These are phyloP conservation scores for Neocrepidodera transversa DNA, from an alignment of 2,888 invertebrate species.

Conservation along the genomic window DNA sequence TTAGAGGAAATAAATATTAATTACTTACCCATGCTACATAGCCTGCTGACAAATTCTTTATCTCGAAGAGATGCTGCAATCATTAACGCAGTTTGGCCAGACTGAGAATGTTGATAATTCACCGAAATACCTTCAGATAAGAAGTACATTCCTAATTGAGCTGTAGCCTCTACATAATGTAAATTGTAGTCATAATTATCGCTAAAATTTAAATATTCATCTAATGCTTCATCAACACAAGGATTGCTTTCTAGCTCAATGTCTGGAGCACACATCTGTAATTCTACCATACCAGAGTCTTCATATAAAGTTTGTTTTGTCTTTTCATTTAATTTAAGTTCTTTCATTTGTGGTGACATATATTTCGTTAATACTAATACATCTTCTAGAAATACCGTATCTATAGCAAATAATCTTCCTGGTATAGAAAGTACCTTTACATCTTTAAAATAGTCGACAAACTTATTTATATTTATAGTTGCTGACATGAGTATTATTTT, in stretches of 20 bases:
- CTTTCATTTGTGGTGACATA: slow-evolving; percentile 47
- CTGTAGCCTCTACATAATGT: slow-evolving; percentile 46
- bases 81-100: slow-evolving; percentile 77
- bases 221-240: slow-evolving; percentile 41
- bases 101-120: slow-evolving; percentile 72
- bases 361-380: slow-evolving; percentile 71
- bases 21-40: slow-evolving; percentile 70
- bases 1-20: too few relatives aligned
- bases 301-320: not conserved
- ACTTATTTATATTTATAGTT: slow-evolving; percentile 83
- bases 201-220: slow-evolving; percentile 59
- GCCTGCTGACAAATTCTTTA: slow-evolving; percentile 70
- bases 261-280: slow-evolving; percentile 54
- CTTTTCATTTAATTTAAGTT: slow-evolving; percentile 53
- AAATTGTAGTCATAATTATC: slow-evolving; percentile 43
- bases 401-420: slow-evolving; percentile 77
- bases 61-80: slow-evolving; percentile 78
- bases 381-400: slow-evolving; percentile 81
- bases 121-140: slow-evolving; percentile 79
- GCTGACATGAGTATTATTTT: slow-evolving; percentile 94
- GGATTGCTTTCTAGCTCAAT: slow-evolving; percentile 23
- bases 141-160: slow-evolving; percentile 74
- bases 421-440: slow-evolving; percentile 80
- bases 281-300: not conserved
- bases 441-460: slow-evolving; percentile 83